Evolutionary conservation across 2,797 vertebrate species (phyloP).

Genomic region (Microchirus variegatus): DNA sequence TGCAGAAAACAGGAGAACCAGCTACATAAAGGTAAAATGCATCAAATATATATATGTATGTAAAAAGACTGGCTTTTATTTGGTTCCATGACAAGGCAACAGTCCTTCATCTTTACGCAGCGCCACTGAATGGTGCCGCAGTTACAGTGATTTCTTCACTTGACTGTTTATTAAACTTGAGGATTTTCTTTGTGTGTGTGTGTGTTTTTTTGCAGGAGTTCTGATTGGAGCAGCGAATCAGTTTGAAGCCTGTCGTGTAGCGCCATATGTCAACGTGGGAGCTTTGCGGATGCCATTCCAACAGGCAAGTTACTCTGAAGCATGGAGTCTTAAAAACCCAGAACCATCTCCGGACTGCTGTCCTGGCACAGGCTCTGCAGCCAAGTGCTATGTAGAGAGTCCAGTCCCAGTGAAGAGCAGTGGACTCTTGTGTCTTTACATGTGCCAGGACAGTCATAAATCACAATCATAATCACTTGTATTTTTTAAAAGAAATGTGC

Average conservation of each 20-base stretch:
- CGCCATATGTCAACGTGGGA: constrained; percentile 98
- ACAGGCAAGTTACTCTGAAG: constrained; percentile 91
- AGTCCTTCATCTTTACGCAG: constrained; percentile 31
- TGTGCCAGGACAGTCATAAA: constrained; percentile 33
- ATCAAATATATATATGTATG: constrained; percentile 7
- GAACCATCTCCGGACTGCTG: constrained; percentile 68
- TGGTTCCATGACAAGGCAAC: constrained; percentile 7
- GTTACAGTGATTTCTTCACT: too few relatives aligned
- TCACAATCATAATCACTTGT: too few relatives aligned
- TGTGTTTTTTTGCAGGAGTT: constrained; percentile 81
- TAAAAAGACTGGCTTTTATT: constrained; percentile 10
- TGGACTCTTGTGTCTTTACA: constrained; percentile 62
- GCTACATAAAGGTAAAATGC: constrained; percentile 92
- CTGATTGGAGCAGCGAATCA: constrained; percentile 97
- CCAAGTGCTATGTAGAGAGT: constrained; percentile 63
- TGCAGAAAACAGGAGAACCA: constrained; percentile 99
- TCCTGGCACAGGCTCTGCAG: constrained; percentile 67
- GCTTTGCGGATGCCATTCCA: constrained; percentile 98
- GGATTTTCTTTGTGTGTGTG: constrained; percentile 24
- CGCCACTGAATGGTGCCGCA: constrained; percentile 5
- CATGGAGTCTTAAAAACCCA: constrained; percentile 68
- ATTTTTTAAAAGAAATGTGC: too few relatives aligned
- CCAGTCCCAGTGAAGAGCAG: constrained; percentile 58
- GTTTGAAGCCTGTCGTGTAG: constrained; percentile 97
- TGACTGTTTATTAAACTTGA: too few relatives aligned